phyloP scores from a whole-genome alignment of 2,797 vertebrate species.

The Fringilla coelebs region DNA sequence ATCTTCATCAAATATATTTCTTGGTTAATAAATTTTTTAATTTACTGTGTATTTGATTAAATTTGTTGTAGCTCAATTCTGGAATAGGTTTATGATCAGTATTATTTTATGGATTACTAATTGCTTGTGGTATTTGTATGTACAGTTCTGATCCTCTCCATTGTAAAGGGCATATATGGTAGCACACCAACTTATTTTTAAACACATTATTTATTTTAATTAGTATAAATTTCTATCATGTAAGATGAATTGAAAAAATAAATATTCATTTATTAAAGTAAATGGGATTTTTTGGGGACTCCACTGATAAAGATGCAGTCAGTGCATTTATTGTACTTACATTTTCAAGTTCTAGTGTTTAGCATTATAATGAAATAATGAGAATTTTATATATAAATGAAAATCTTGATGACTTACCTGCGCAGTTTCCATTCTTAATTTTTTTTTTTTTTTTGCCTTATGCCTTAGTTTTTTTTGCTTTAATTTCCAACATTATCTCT shows the following conservation, averaged over 20 bases:
- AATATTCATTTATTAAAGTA: slow-evolving; percentile 63
- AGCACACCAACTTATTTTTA: slow-evolving; percentile 63
- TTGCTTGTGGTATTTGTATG: slow-evolving; percentile 59
- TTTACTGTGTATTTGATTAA: slow-evolving; percentile 33
- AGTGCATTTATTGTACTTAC: slow-evolving; percentile 48
- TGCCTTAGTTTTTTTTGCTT: slow-evolving; percentile 39
- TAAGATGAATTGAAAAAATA: slow-evolving; percentile 54
- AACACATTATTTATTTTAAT: slow-evolving; percentile 79
- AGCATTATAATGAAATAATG: slow-evolving; percentile 52
- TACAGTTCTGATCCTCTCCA: slow-evolving; percentile 60
- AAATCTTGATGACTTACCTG: slow-evolving; percentile 33
- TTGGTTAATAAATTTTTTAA: slow-evolving; percentile 41
- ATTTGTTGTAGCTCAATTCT: slow-evolving; percentile 60
- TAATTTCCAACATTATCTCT: not conserved
- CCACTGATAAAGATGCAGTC: slow-evolving; percentile 46
- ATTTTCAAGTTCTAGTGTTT: slow-evolving; percentile 60
- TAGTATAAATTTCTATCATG: slow-evolving; percentile 64
- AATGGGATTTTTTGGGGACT: slow-evolving; percentile 56
- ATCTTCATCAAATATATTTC: slow-evolving; percentile 12
- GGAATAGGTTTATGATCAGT: slow-evolving; percentile 66
- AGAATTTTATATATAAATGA: slow-evolving; percentile 61
- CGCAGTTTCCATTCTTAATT: not conserved
- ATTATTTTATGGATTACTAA: slow-evolving; percentile 64
- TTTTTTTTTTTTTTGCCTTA: slow-evolving; percentile 2
- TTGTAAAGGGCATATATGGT: slow-evolving; percentile 71